Conservation (phyloP, 2,888 invertebrate genomes). For the Lochmaea crataegi region DNA sequence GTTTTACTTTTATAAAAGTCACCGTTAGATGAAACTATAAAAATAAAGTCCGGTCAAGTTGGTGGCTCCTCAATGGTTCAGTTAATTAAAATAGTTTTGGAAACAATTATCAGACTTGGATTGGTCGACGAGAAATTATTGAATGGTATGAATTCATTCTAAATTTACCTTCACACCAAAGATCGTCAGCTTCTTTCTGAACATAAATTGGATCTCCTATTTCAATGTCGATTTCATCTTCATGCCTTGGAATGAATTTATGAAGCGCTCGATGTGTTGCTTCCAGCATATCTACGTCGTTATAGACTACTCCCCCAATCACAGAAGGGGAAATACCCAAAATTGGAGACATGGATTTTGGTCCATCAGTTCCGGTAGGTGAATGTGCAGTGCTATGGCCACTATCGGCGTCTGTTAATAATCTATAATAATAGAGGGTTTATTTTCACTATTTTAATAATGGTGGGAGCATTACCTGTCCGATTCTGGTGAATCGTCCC, state of each 20-base stretch:
- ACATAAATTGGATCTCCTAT: conserved; percentile 98
- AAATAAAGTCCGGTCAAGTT: background rate
- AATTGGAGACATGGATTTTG: conserved; percentile 83
- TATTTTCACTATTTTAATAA: background rate
- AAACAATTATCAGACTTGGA: no score
- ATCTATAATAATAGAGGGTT: conserved; percentile 59
- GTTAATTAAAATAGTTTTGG: no score
- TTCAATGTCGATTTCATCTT: conserved; percentile 95
- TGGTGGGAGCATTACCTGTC: conserved; percentile 65
- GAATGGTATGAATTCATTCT: background rate
- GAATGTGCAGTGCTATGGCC: conserved; percentile 94
- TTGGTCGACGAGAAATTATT: no score
- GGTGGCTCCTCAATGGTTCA: no score
- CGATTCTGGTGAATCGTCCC: conserved; percentile 89
- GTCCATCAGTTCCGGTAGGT: conserved; percentile 79
- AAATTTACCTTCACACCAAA: conserved; percentile 94
- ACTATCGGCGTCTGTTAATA: conserved; percentile 85
- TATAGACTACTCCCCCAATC: conserved; percentile 81
- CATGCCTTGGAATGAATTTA: conserved; percentile 94
- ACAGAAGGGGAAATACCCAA: conserved; percentile 71
- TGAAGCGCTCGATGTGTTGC: conserved; percentile 96
- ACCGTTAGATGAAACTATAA: no score
- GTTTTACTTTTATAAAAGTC: no score
- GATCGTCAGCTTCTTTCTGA: conserved; percentile 94
- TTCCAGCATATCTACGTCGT: conserved; percentile 74